Percentiles rank a stretch among this genome's conserved stretches.
These are phyloP conservation scores for Dipus sagitta DNA, from an alignment of 2,797 vertebrate species.

Conservation along the genomic window DNA sequence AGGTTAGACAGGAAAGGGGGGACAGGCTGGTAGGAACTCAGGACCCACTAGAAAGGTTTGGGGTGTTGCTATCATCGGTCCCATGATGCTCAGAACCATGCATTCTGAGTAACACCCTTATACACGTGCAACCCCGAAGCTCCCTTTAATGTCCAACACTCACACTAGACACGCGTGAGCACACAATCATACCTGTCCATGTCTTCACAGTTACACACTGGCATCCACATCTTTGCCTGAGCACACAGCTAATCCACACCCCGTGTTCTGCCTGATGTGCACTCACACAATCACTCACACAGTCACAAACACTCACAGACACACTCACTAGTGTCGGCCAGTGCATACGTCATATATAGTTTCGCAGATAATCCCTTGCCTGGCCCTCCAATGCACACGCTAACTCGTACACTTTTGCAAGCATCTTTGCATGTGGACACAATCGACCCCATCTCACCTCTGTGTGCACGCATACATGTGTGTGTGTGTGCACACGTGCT, in stretches of 20 bases:
- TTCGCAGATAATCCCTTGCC: too few species aligned
- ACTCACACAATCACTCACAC: rapidly evolving
- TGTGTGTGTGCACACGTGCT: too few species aligned
- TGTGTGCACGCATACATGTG: too few species aligned
- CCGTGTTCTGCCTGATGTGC: not conserved
- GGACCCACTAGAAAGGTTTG: not conserved
- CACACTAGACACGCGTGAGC: not conserved
- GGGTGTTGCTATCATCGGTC: not conserved
- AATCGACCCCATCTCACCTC: not conserved
- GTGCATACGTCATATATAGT: rapidly evolving
- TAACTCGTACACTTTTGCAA: not conserved
- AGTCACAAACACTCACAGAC: rapidly evolving
- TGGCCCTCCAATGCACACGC: not conserved
- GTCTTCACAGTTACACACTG: not conserved
- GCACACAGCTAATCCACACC: not conserved
- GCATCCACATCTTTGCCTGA: not conserved
- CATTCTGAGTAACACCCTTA: not conserved
- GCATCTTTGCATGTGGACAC: not conserved
- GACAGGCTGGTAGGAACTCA: not conserved
- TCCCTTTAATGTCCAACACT: too few species aligned
- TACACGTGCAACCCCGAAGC: too few species aligned
- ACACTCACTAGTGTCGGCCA: not conserved
- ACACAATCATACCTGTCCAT: not conserved
- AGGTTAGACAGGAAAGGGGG: not conserved
- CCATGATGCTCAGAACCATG: not conserved